Evolutionary conservation across 2,113 vertebrate species (phyloP), one percentile per base, ranked within the genome.

Genomic region (Crotalus viridis): DNA sequence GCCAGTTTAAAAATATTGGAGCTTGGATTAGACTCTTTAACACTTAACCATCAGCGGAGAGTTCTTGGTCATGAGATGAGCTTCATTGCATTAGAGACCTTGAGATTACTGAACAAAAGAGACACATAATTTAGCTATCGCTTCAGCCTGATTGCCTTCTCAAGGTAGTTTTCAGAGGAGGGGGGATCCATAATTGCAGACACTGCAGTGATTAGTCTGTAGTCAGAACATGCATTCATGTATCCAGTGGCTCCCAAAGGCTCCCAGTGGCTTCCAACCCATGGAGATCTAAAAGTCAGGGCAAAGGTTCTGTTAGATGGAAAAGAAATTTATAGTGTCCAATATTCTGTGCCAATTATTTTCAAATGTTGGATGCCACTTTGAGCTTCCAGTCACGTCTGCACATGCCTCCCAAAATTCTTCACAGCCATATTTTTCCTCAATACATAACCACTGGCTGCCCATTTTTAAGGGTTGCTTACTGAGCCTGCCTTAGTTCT

Each of bases 101-200:
- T 90, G 91, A 59, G 93, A 93, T 93, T 95, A 95, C 10, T 69
- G 52, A 90, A 8, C 24, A 91, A n/a, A 86, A 81, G 48, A 69
- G 22, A 19, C 54, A 90, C 1, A 22, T 56, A 3, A 92, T 88
- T 22, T 86, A 85, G 12, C 74, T 93, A 91, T 89, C 54, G 89
- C 59, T 39, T 48, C 22, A 74, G 52, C 3, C 33, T 8, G 19
- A 21, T 94, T 95, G 64, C 92, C 96, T 91, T 87, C 0, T 87
- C 69, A 81, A 81, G 33, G 3, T 81, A 81, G 2, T 81, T 81
- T 81, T 81, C 12, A 74, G 64, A 39, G 9, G 13, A 10, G 10
- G 56, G 54, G 2, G 9, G 2, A 61, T 4, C 69, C 69, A 33
- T 74, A 33, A 39, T 52, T 93, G 89, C 61, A 92, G 39, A 39